phyloP scores from a whole-genome alignment of 2,797 vertebrate species.

The Sebastes taczanowskii region DNA sequence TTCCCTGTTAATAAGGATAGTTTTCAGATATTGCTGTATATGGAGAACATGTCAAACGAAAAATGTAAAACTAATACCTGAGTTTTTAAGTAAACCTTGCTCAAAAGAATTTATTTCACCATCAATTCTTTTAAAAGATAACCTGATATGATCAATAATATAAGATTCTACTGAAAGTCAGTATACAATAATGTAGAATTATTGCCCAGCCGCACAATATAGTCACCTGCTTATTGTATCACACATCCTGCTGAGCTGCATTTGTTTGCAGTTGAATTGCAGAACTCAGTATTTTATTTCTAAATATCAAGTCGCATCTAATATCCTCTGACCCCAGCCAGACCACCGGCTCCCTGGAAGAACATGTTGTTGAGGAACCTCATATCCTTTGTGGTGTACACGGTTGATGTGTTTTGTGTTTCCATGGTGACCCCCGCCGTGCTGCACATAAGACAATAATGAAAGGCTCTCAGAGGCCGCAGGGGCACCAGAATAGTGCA shows the following conservation, averaged over 20 bases:
- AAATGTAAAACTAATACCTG: neutral
- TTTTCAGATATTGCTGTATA: neutral
- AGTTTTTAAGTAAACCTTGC: neutral
- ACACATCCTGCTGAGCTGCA: neutral
- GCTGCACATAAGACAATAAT: constrained; percentile 73
- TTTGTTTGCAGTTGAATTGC: constrained; percentile 3
- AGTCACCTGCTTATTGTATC: neutral
- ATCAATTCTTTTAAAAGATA: neutral
- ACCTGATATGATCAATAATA: neutral
- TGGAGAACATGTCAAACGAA: neutral
- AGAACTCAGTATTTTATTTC: neutral
- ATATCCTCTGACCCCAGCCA: constrained; percentile 49
- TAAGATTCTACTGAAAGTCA: neutral
- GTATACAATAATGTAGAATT: neutral
- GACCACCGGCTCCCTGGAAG: constrained; percentile 41
- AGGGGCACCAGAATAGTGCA: constrained; percentile 63
- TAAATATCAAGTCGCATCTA: constrained; percentile 49
- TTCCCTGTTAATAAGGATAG: neutral
- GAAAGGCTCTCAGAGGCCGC: constrained; percentile 72
- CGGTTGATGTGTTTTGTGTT: constrained; percentile 71
- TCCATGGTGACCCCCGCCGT: constrained; percentile 71
- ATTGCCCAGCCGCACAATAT: neutral
- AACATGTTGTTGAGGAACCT: constrained; percentile 63
- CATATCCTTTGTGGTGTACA: constrained; percentile 52
- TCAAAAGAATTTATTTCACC: neutral